Evolutionary conservation across 2,888 invertebrate species (phyloP), one percentile per base, ranked within the genome.

Genomic region (Amblyjoppa proteus): DNA sequence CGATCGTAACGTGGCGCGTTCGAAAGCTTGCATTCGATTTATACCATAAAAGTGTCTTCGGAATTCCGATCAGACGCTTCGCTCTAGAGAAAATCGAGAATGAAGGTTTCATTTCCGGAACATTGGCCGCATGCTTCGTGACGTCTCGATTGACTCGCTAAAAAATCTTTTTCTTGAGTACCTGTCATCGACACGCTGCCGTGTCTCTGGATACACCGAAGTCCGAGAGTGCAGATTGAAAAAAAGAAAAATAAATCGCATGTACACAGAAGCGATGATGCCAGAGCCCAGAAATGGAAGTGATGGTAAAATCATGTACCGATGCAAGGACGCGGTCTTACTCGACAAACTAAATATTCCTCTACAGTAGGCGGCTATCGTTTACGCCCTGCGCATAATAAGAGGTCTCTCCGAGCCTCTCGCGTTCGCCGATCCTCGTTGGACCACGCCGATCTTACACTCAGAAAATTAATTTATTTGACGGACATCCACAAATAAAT

Each of bases 251-350:
- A n/a, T 9, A 5, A n/a, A 51, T 61, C 61, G 7, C 16, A 28
- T 61, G 28, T 20, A 16, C 13, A 61, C 61, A 61, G 25, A 5
- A 41, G 51, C n/a, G 38, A 74, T 9, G n/a, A 73, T 58, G n/a
- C 16, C 58, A 11, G 20, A 83, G 25, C 20, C 61, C 83, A 78
- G 74, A 75, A 79, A 78, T 83, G 69, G 74, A 79, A 74, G 74
- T 74, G 74, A 83, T 64, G 51, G 41, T 45, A 69, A 79, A 83
- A 69, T 64, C 74, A 41, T 78, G n/a, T 38, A n/a, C 53, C n/a
- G 53, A 75, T n/a, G 56, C 83, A 83, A 79, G 83, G 79, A 61
- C 74, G 74, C 2, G 16, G 79, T 45, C 13, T 45, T 13, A 79
- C 74, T 79, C 78, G 61, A n/a, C 51, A 25, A 56, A 73, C 73